phyloP scores from a whole-genome alignment of 2,888 invertebrate genomes.

The Dicyrtoma fusca region DNA sequence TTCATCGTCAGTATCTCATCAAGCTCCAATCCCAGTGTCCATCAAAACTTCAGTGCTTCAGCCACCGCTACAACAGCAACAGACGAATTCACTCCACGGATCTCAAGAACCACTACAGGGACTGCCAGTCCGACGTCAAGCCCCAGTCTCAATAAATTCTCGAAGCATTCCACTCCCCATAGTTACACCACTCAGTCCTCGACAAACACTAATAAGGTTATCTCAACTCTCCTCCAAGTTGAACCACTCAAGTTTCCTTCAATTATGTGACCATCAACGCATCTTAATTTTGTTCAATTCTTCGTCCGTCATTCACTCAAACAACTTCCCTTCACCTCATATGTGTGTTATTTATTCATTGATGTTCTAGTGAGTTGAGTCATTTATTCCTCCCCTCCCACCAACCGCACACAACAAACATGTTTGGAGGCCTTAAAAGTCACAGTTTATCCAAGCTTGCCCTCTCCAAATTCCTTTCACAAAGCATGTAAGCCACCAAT shows the following conservation, averaged over 20 bases:
- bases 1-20: constrained; percentile 40
- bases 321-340: neutral
- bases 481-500: constrained; percentile 73
- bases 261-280: constrained; percentile 17
- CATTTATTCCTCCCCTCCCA: constrained; percentile 6
- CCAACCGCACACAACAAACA: constrained; percentile 59
- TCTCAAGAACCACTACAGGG: neutral
- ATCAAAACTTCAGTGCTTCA: constrained; percentile 21
- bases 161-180: neutral
- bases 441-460: constrained; percentile 75
- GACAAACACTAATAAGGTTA: neutral
- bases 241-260: neutral
- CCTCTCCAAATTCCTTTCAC: constrained; percentile 74
- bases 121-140: neutral
- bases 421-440: constrained; percentile 75
- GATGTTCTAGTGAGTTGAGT: constrained; percentile 36
- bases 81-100: neutral
- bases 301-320: no score
- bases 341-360: constrained; percentile 23
- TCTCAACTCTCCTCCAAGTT: neutral
- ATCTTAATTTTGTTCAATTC: no score
- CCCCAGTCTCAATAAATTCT: neutral
- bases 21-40: constrained; percentile 29
- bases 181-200: no score
- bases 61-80: neutral